Conservation (phyloP, 2,888 invertebrate species). For the Aleiodes testaceus region DNA sequence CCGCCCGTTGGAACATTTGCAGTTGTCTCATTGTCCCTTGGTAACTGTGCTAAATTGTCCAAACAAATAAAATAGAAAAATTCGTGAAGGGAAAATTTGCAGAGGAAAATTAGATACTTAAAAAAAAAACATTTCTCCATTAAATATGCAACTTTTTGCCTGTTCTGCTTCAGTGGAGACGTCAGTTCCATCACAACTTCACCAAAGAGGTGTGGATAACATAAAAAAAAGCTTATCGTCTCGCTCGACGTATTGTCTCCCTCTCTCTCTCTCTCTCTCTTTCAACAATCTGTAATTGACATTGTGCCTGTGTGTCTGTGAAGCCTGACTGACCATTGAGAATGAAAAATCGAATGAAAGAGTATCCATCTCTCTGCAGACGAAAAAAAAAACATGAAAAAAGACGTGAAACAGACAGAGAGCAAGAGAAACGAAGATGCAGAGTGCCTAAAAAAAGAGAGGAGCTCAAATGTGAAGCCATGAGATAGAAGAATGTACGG, state of each 20-base stretch:
- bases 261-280: no score
- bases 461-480: no score
- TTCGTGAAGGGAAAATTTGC: no score
- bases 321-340: constrained; percentile 6
- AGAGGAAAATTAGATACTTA: background rate
- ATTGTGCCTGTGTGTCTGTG: background rate
- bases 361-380: constrained; percentile 11
- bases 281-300: no score
- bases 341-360: background rate
- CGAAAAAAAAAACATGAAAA: constrained; percentile 12
- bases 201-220: background rate
- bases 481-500: no score
- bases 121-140: background rate
- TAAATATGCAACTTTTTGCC: background rate
- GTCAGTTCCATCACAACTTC: background rate
- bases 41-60: constrained; percentile 73
- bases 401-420: constrained; percentile 42
- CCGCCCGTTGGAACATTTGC: constrained; percentile 75
- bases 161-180: constrained; percentile 1
- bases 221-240: background rate
- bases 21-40: constrained; percentile 76
- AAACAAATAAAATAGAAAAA: constrained; percentile 30
- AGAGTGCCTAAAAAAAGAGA: constrained; percentile 37
- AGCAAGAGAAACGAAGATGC: constrained; percentile 21
- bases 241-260: no score